Evolutionary conservation across 2,113 vertebrate genomes (phyloP).

Genomic region (Leptocoma aspasia): DNA sequence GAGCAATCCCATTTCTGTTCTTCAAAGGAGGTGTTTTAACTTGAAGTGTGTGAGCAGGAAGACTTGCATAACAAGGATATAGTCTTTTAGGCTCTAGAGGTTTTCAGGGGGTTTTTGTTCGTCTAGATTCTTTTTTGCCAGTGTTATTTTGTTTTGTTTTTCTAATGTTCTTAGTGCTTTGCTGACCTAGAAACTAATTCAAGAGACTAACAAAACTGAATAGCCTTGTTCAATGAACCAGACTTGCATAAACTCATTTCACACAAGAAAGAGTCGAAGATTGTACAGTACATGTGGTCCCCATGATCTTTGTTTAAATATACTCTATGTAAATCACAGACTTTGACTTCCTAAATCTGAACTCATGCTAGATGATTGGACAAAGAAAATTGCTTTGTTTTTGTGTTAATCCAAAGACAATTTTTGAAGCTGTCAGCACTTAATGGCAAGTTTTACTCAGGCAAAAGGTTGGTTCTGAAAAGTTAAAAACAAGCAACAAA

Average conservation of each 20-base stretch:
- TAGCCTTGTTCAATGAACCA: not conserved
- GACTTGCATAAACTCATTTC: slow-evolving; percentile 9
- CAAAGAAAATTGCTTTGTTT: not conserved
- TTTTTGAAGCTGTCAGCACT: not conserved
- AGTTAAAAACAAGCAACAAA: not conserved
- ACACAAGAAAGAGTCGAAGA: not conserved
- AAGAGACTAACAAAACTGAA: not conserved
- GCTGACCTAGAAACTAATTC: slow-evolving; percentile 11
- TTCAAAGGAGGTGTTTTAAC: slow-evolving; percentile 4
- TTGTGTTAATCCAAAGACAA: not conserved
- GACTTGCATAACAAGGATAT: not conserved
- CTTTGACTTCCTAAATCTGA: not conserved
- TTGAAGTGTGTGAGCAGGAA: not conserved
- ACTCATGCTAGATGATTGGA: not conserved
- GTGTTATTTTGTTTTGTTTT: not conserved
- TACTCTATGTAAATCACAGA: not conserved
- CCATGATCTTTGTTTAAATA: not conserved
- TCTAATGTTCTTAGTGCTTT: not conserved
- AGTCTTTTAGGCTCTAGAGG: not conserved
- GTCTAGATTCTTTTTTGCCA: not conserved
- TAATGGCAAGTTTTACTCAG: not conserved
- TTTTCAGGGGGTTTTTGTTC: accelerated
- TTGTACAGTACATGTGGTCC: not conserved
- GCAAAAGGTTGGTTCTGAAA: not conserved
- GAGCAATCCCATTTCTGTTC: not conserved